These are phyloP conservation scores for Lasioglossum pauxillum DNA, from an alignment of 2,888 invertebrate genomes.

Conservation along the genomic window DNA sequence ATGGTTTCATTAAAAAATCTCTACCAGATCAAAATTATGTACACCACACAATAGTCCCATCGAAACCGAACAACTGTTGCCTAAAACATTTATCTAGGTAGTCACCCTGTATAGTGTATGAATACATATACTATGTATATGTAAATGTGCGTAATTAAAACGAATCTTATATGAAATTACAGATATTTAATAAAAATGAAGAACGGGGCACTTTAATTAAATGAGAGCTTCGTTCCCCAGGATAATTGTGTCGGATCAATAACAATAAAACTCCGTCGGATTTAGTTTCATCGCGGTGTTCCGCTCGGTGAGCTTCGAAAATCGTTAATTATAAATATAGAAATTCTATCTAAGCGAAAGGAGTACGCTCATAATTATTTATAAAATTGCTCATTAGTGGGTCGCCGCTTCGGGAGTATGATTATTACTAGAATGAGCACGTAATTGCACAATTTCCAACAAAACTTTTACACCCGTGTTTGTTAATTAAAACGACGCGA, in stretches of 20 bases:
- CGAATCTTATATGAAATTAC: background rate
- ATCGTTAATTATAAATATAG: background rate
- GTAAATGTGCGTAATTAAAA: background rate
- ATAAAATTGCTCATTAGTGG: background rate
- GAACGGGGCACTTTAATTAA: background rate
- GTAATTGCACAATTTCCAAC: background rate
- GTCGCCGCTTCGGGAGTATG: background rate
- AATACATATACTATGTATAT: background rate
- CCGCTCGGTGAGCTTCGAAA: background rate
- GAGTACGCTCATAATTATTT: background rate
- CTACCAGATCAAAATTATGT: no score
- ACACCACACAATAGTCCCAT: no score
- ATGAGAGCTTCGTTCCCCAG: background rate
- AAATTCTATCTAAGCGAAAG: background rate
- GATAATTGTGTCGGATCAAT: background rate
- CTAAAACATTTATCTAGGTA: no score
- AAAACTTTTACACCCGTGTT: background rate
- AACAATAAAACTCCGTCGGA: background rate
- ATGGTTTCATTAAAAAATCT: no score
- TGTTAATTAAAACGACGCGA: constrained; percentile 6
- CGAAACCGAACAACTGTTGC: no score
- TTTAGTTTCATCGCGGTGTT: background rate
- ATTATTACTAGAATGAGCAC: background rate
- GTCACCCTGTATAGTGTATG: no score
- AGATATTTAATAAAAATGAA: background rate